These are phyloP conservation scores for Drosophila fungiperda DNA, from an alignment of 2,888 invertebrate species.

Conservation along the genomic window DNA sequence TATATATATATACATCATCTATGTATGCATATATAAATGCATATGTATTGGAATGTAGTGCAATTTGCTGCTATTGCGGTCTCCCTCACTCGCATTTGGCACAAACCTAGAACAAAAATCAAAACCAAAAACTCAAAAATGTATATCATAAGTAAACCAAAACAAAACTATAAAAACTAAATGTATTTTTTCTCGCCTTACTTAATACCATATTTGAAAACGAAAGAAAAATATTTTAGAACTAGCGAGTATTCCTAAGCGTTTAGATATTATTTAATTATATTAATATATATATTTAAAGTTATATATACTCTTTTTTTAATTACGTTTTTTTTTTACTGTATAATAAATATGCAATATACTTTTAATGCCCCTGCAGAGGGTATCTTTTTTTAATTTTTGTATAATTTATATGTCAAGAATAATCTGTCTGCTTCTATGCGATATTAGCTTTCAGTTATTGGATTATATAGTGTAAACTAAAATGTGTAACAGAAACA, in stretches of 20 bases:
- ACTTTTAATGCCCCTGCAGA: conserved; percentile 18
- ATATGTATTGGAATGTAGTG: conserved; percentile 63
- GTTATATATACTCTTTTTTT: conserved; percentile 13
- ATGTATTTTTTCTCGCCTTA: conserved; percentile 45
- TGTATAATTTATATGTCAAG: background rate
- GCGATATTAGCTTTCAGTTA: background rate
- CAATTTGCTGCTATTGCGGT: conserved; percentile 70
- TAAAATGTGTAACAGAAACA: conserved; percentile 16
- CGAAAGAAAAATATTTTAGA: conserved; percentile 19
- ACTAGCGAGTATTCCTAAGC: conserved; percentile 49
- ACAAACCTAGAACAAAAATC: conserved; percentile 34
- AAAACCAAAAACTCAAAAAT: conserved; percentile 29
- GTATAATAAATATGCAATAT: conserved; percentile 51
- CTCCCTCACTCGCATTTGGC: conserved; percentile 43
- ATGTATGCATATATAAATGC: conserved; percentile 23
- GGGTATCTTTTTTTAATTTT: conserved; percentile 1
- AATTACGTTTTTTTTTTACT: conserved; percentile 25
- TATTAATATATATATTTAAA: conserved; percentile 2
- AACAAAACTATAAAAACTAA: conserved; percentile 23
- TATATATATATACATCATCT: conserved; percentile 22
- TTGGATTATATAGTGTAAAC: conserved; percentile 1
- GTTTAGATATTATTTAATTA: conserved; percentile 32
- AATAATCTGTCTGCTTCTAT: background rate
- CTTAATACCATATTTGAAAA: conserved; percentile 43
- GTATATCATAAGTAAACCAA: conserved; percentile 17